Percentiles rank a stretch among this genome's conserved stretches.
phyloP scores from a whole-genome alignment of 2,113 vertebrate genomes.

The western clawed frog (Xenopus tropicalis) region DNA sequence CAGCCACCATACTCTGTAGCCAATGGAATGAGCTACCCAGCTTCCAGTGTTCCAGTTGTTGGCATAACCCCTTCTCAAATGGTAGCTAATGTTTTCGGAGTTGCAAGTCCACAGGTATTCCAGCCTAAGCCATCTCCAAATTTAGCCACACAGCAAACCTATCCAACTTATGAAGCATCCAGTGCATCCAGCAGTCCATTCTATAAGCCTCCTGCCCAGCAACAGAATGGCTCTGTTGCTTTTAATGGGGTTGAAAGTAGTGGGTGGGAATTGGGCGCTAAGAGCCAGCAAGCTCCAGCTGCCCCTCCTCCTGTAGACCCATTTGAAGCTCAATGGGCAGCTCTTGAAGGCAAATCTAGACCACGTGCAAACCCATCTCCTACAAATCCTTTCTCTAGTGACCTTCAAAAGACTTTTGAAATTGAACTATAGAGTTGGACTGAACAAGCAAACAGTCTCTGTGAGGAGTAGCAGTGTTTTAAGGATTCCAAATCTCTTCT shows the following conservation, averaged over 20 bases:
- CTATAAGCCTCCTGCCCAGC: constrained; percentile 67
- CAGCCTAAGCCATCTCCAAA: constrained; percentile 68
- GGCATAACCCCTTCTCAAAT: constrained; percentile 97
- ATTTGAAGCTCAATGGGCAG: constrained; percentile 96
- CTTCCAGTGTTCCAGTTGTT: constrained; percentile 81
- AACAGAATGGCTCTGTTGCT: constrained; percentile 75
- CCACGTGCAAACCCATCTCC: constrained; percentile 90
- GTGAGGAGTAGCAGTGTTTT: constrained; percentile 41
- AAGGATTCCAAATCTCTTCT: constrained; percentile 49
- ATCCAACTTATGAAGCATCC: constrained; percentile 64
- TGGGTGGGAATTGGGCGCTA: constrained; percentile 70
- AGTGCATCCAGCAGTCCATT: constrained; percentile 69
- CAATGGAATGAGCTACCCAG: constrained; percentile 82
- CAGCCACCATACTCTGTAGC: constrained; percentile 76
- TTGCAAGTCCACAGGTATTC: constrained; percentile 67
- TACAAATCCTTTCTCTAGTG: constrained; percentile 96
- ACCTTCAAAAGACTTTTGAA: constrained; percentile 97
- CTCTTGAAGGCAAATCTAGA: constrained; percentile 83
- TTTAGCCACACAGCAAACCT: constrained; percentile 65
- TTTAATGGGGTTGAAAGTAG: constrained; percentile 79
- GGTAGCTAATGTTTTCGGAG: constrained; percentile 94
- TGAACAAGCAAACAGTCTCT: not conserved
- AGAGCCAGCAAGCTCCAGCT: constrained; percentile 50
- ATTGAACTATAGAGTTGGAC: constrained; percentile 83
- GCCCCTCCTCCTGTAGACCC: constrained; percentile 70